phyloP scores from a whole-genome alignment of 2,113 vertebrate species.

The Stegostoma tigrinum region DNA sequence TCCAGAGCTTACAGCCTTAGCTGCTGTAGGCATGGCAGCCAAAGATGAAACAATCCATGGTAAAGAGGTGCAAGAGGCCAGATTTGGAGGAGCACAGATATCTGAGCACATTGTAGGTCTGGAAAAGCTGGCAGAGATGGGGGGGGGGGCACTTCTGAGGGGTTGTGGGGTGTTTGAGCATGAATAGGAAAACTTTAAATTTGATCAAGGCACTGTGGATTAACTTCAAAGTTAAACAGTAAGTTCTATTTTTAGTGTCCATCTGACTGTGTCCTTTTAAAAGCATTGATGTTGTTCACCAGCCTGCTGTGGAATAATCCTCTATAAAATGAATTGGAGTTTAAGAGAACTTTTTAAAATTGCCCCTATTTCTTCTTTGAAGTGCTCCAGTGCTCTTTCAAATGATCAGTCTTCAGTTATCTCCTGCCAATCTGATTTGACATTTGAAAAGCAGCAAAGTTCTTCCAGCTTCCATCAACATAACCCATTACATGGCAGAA shows the following conservation, averaged over 20 bases:
- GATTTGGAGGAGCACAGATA: neutral
- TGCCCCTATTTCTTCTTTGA: neutral
- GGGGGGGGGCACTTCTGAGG: neutral
- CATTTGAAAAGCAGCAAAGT: slow-evolving; percentile 22
- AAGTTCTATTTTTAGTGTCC: neutral
- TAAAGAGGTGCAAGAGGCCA: neutral
- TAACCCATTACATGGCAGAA: neutral
- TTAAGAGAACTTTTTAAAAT: slow-evolving; percentile 12
- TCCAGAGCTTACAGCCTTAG: neutral
- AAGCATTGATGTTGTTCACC: neutral
- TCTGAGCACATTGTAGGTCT: neutral
- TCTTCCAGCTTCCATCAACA: neutral
- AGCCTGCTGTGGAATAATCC: neutral
- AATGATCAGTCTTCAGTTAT: slow-evolving; percentile 2
- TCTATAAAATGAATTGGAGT: neutral
- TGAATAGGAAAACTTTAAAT: neutral
- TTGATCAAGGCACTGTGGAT: neutral
- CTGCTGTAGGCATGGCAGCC: neutral
- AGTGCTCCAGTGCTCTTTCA: neutral
- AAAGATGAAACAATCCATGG: neutral
- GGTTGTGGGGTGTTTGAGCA: neutral
- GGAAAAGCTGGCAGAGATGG: neutral
- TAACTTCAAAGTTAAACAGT: neutral
- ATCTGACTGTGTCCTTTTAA: neutral
- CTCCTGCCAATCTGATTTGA: slow-evolving; percentile 25